These are phyloP conservation scores for Parambassis ranga DNA, from an alignment of 2,797 vertebrate genomes.

Conservation along the genomic window DNA sequence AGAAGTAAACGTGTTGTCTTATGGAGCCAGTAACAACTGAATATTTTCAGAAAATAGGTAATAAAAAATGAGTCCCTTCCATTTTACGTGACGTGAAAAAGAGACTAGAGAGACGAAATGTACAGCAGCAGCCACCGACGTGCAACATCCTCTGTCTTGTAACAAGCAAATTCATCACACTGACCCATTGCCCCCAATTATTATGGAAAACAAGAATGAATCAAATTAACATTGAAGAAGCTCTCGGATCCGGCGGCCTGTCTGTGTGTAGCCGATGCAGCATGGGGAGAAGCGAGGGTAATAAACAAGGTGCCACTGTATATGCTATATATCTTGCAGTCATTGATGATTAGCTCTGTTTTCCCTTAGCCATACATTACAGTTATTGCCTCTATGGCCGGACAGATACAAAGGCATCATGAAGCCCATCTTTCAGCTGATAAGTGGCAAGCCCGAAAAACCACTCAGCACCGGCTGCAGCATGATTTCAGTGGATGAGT, in stretches of 20 bases:
- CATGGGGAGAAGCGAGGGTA: conserved; percentile 62
- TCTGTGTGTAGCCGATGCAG: conserved; percentile 53
- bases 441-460: conserved; percentile 80
- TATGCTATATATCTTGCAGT: conserved; percentile 84
- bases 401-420: conserved; percentile 79
- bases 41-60: conserved; percentile 23
- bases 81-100: conserved; percentile 38
- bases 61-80: conserved; percentile 26
- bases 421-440: conserved; percentile 79
- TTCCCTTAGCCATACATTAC: conserved; percentile 84
- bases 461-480: conserved; percentile 68
- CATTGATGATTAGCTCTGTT: conserved; percentile 85
- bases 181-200: conserved; percentile 79
- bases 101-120: conserved; percentile 40
- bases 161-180: conserved; percentile 72
- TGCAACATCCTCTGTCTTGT: conserved; percentile 72
- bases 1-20: conserved; percentile 40
- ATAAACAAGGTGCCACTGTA: conserved; percentile 81
- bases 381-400: conserved; percentile 79
- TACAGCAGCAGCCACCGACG: conserved; percentile 30
- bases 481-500: conserved; percentile 72
- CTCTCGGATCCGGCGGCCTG: conserved; percentile 59
- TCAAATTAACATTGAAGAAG: conserved; percentile 78
- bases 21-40: neutral
- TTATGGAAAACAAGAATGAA: conserved; percentile 81